These are phyloP conservation scores for Opisthocomus hoazin DNA, from an alignment of 2,113 vertebrate genomes.

Conservation along the genomic window DNA sequence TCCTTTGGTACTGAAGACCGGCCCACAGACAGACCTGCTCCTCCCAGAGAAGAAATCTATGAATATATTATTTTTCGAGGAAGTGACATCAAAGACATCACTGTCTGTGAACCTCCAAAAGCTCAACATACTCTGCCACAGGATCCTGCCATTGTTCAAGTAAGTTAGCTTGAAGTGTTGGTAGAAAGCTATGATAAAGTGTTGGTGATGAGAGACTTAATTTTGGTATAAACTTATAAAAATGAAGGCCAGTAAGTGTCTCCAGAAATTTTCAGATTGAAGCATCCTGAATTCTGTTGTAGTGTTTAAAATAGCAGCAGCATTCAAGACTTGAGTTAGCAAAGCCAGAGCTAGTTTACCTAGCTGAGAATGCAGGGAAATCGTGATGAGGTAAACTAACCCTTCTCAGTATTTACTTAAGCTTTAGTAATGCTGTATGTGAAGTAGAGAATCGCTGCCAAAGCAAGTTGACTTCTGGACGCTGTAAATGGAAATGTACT, in stretches of 20 bases:
- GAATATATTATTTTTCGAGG: conserved; percentile 98
- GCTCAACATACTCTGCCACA: conserved; percentile 86
- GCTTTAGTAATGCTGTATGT: neutral
- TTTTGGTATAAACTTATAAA: neutral
- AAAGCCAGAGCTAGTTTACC: neutral
- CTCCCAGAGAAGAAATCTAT: conserved; percentile 90
- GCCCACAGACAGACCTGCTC: conserved; percentile 87
- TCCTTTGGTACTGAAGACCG: conserved; percentile 95
- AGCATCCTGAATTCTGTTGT: neutral
- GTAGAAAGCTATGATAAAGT: neutral
- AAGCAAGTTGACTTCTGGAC: neutral
- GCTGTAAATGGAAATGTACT: conserved; percentile 48
- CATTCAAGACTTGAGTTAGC: neutral
- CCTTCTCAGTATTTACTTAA: neutral
- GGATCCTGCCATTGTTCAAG: conserved; percentile 95
- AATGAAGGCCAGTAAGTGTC: neutral
- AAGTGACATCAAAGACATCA: conserved; percentile 95
- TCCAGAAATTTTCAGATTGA: neutral
- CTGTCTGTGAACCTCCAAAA: conserved; percentile 89
- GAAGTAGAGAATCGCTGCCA: conserved; percentile 13
- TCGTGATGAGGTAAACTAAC: neutral
- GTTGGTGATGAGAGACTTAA: neutral
- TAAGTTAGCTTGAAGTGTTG: conserved; percentile 44
- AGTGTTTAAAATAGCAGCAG: neutral
- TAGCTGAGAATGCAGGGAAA: neutral